A percentile compares a stretch with the other conserved stretches of the same genome.
These are phyloP conservation scores for Platichthys stellatus DNA, from an alignment of 2,113 vertebrate species.

Conservation along the genomic window DNA sequence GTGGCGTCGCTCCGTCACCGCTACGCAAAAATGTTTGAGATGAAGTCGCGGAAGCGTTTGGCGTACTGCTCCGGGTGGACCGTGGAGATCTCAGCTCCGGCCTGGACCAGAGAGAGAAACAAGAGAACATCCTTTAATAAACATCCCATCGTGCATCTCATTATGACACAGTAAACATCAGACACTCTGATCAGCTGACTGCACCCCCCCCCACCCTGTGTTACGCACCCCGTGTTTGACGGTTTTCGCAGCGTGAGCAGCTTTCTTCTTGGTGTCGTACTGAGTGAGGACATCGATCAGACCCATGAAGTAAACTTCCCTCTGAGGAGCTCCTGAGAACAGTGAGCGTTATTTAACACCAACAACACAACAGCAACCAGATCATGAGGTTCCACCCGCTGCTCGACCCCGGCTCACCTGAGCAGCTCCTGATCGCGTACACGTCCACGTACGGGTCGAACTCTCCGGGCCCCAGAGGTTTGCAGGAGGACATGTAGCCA, in stretches of 20 bases:
- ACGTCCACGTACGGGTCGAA: slow-evolving; percentile 90
- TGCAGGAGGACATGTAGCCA: slow-evolving; percentile 87
- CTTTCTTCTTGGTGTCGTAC: slow-evolving; percentile 94
- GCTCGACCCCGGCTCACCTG: slow-evolving; percentile 71
- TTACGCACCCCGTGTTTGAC: slow-evolving; percentile 91
- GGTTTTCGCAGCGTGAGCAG: slow-evolving; percentile 91
- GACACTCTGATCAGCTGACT: neutral
- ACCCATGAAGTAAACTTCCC: slow-evolving; percentile 94
- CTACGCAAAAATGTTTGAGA: slow-evolving; percentile 90
- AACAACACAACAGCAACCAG: too few species aligned
- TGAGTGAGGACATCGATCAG: slow-evolving; percentile 92
- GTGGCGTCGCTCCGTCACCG: neutral
- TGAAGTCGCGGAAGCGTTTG: slow-evolving; percentile 91
- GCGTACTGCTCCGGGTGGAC: slow-evolving; percentile 92
- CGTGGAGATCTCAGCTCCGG: slow-evolving; percentile 92
- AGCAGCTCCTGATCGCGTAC: slow-evolving; percentile 87
- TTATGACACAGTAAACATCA: neutral
- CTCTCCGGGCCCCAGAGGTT: slow-evolving; percentile 89
- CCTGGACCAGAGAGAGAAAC: slow-evolving; percentile 74
- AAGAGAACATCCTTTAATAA: neutral
- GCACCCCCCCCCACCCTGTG: neutral
- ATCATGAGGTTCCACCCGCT: neutral
- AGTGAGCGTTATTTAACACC: neutral
- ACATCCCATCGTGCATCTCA: neutral
- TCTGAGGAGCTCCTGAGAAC: slow-evolving; percentile 86